Conservation (phyloP, 2,888 invertebrate genomes). For the Drosophila lacicola region DNA sequence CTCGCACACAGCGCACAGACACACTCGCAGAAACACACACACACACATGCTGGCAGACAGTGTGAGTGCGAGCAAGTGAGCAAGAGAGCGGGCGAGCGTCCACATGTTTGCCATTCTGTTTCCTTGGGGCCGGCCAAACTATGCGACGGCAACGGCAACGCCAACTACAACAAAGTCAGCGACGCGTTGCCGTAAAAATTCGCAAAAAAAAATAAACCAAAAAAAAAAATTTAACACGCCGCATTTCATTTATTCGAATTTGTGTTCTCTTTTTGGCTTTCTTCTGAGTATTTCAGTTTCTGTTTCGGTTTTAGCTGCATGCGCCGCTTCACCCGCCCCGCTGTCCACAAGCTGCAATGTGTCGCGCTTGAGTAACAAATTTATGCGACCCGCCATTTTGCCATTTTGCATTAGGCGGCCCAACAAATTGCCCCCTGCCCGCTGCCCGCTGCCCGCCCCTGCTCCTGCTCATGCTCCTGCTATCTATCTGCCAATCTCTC, state of each 20-base stretch:
- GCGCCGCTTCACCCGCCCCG: conserved; percentile 5
- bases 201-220: conserved; percentile 20
- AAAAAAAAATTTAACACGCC: conserved; percentile 61
- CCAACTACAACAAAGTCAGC: conserved; percentile 52
- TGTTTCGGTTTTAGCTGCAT: conserved; percentile 16
- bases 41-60: conserved; percentile 17
- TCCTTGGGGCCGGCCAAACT: conserved; percentile 67
- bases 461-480: background rate
- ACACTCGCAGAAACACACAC: conserved; percentile 21
- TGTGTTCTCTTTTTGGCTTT: conserved; percentile 48
- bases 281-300: conserved; percentile 28
- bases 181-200: conserved; percentile 59
- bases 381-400: conserved; percentile 72
- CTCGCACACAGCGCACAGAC: conserved; percentile 67
- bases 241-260: conserved; percentile 68
- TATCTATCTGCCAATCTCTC: conserved; percentile 9
- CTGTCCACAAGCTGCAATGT: conserved; percentile 32
- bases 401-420: conserved; percentile 62
- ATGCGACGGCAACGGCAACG: conserved; percentile 43
- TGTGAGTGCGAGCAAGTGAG: conserved; percentile 9
- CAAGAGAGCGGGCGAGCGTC: conserved; percentile 29
- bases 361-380: conserved; percentile 72
- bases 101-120: conserved; percentile 77
- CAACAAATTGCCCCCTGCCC: conserved; percentile 23
- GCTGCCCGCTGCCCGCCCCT: background rate